Conservation (phyloP, 1,140 invertebrate species). For the Tribolium madens region DNA sequence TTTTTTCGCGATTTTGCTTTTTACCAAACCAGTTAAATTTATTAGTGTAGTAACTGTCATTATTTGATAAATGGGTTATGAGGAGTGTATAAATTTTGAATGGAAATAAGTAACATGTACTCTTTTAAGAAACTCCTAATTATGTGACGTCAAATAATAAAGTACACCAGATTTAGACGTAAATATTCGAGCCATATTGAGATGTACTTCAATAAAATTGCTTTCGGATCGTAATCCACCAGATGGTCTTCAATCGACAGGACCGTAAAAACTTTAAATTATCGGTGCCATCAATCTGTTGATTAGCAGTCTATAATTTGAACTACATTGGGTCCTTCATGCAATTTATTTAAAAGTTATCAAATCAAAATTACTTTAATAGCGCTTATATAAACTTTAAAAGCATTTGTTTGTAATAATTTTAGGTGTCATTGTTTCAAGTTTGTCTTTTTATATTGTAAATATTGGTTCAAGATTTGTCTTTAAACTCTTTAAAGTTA, state of each 20-base stretch:
- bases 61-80: too few relatives aligned
- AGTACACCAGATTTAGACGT: not conserved
- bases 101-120: too few relatives aligned
- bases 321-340: not conserved
- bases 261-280: conserved; percentile 1
- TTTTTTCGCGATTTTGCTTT: too few relatives aligned
- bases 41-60: too few relatives aligned
- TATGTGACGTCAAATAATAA: not conserved
- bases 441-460: not conserved
- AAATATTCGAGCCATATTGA: conserved; percentile 2
- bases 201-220: conserved; percentile 11
- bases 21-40: too few relatives aligned
- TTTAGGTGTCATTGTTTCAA: not conserved
- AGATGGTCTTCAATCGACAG: conserved; percentile 21
- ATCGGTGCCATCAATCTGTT: not conserved
- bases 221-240: not conserved
- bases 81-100: too few relatives aligned
- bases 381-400: not conserved
- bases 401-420: not conserved
- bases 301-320: conserved; percentile 14
- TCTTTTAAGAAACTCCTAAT: not conserved
- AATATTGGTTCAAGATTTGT: not conserved
- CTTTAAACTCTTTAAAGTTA: conserved; percentile 18
- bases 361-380: not conserved
- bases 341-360: not conserved